phyloP scores from a whole-genome alignment of 2,113 vertebrate genomes.

The Phaethon lepturus region DNA sequence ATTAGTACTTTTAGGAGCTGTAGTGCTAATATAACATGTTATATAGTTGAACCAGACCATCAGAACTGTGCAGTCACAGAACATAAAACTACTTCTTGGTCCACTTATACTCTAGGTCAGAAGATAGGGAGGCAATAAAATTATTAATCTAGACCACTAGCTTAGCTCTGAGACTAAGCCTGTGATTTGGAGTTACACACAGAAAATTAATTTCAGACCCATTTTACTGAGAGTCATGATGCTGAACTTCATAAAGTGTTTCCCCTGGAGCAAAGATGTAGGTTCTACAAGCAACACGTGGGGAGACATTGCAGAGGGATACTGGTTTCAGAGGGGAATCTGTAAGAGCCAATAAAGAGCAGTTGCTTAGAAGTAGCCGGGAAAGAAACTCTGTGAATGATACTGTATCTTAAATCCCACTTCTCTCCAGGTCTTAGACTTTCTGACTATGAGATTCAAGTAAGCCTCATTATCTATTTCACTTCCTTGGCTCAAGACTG shows the following conservation, averaged over 20 bases:
- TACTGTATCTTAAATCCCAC: not conserved
- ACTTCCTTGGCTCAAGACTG: not conserved
- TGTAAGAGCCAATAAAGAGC: not conserved
- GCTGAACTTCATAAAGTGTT: not conserved
- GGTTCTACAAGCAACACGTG: fast-evolving
- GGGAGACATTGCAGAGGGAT: fast-evolving
- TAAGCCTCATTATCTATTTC: not conserved
- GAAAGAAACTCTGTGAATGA: not conserved
- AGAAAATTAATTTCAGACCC: not conserved
- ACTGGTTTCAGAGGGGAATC: fast-evolving
- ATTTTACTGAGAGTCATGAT: not conserved
- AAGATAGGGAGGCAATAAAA: not conserved
- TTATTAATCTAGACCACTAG: not conserved
- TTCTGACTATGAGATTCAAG: not conserved
- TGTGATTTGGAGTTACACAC: not conserved
- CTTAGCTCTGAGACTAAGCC: not conserved
- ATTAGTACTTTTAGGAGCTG: not conserved
- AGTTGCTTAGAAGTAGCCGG: not conserved
- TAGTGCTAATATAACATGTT: not conserved
- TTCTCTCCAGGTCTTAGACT: not conserved
- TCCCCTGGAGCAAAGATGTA: not conserved
- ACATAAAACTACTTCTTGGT: not conserved
- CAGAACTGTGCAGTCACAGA: not conserved
- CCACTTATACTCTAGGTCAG: not conserved
- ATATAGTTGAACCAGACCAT: not conserved